These are phyloP conservation scores for Sinhomidia bicolor DNA, from an alignment of 2,888 invertebrate species.

Conservation along the genomic window DNA sequence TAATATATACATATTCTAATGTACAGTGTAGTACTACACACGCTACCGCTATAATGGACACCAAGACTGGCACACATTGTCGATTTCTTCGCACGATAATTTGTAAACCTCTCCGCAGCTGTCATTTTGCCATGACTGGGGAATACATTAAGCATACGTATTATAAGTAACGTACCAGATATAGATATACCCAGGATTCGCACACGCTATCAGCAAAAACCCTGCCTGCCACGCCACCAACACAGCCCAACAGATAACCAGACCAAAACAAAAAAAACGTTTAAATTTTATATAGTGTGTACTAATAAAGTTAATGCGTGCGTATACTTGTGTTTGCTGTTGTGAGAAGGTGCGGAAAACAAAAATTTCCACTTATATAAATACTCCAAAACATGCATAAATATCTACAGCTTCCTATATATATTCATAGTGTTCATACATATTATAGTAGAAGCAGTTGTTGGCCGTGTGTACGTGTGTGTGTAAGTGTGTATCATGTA, in stretches of 20 bases:
- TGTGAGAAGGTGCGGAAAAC: slow-evolving; percentile 14
- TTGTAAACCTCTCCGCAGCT: slow-evolving; percentile 45
- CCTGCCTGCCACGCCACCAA: not conserved
- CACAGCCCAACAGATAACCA: slow-evolving; percentile 15
- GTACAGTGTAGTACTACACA: no score
- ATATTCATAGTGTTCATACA: not conserved
- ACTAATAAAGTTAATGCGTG: not conserved
- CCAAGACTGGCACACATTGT: not conserved
- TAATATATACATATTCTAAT: no score
- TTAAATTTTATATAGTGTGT: not conserved
- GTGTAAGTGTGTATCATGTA: not conserved
- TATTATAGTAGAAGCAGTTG: not conserved
- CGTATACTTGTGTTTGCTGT: not conserved
- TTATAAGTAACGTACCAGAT: slow-evolving; percentile 1
- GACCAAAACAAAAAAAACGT: not conserved
- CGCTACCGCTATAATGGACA: slow-evolving; percentile 23
- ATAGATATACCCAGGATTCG: not conserved
- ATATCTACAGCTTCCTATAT: not conserved
- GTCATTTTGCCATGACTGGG: slow-evolving; percentile 38
- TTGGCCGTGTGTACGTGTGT: no score
- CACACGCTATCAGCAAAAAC: slow-evolving; percentile 1
- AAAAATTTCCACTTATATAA: not conserved
- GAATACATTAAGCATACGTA: not conserved
- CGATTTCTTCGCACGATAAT: slow-evolving; percentile 44
- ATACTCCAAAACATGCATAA: no score